Base-by-base conservation (phyloP, 2,888 invertebrate genomes). In the Amphipyra berbera region DNA sequence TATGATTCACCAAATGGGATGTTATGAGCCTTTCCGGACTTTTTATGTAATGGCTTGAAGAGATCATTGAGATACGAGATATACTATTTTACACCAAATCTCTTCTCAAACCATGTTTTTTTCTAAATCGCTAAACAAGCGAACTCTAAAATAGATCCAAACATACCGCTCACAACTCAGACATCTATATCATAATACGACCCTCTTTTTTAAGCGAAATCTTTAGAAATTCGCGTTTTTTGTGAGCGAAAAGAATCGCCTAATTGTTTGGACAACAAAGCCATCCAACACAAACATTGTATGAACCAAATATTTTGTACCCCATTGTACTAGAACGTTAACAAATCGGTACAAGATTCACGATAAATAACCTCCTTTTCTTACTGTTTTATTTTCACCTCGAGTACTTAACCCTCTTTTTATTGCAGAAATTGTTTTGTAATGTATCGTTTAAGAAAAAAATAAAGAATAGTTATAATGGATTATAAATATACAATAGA, bases 251-350 rank as follows among this genome's bases (percentile, higher is more conserved):
- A 68, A 69, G 57, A 74, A 74, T 74, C 38, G 52, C 54, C 47
- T 74, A 69, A 78, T 74, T 74, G 70, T 74, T 74, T 47, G 41
- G 42, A 9, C 13, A 65, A 72, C 62, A 79, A 79, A 69, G 69
- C 63, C 35, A 14, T 33, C 60, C 44, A 59, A 61, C 54, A 44
- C 55, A 61, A 72, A 78, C 59, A 63, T 63, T 55, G 64, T 57
- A 50, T 49, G 61, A 21, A 40, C 38, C 14, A 33, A 56, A 67
- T 65, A 54, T 78, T 63, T 53, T 47, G 58, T 50, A 59, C 49
- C 42, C 52, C 15, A 63, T 76, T 76, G 76, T 76, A 44, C 14
- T 61, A 38, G 6, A 21, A 35, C 61, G 46, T 49, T 73, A 61
- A 76, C 73, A 76, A 79, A 79, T 64, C 61, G 54, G 54, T 62